Conservation (phyloP, 1,140 invertebrate genomes). For the Pemphigus obesinymphae region DNA sequence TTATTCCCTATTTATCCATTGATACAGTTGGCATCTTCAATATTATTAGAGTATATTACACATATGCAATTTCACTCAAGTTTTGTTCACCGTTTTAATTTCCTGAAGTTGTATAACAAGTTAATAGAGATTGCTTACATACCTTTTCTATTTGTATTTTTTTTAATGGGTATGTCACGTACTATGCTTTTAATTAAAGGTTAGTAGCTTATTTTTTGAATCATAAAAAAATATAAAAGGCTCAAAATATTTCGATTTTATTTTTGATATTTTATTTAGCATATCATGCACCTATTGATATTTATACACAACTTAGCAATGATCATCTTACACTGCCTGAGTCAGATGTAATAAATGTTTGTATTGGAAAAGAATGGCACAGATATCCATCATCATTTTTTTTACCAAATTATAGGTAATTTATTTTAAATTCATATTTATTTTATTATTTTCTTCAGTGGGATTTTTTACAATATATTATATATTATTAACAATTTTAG, state of each 20-base stretch:
- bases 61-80: background rate
- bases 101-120: background rate
- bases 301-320: slow-evolving; percentile 67
- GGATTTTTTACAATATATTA: slow-evolving; percentile 15
- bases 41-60: slow-evolving; percentile 53
- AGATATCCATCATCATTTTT: slow-evolving; percentile 94
- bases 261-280: slow-evolving; percentile 52
- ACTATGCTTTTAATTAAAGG: slow-evolving; percentile 59
- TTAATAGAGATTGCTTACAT: background rate
- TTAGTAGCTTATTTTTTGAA: slow-evolving; percentile 42
- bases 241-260: background rate
- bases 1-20: slow-evolving; percentile 95
- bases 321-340: slow-evolving; percentile 59
- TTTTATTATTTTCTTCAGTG: slow-evolving; percentile 25
- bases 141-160: background rate
- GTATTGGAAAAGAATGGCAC: slow-evolving; percentile 98
- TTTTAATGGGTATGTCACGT: slow-evolving; percentile 57
- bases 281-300: slow-evolving; percentile 87
- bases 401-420: slow-evolving; percentile 66
- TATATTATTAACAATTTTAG: slow-evolving; percentile 12
- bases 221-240: background rate
- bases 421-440: background rate
- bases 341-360: slow-evolving; percentile 70
- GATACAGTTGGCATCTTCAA: slow-evolving; percentile 78
- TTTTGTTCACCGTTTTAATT: background rate